Percentiles rank a stretch among this genome's conserved stretches.
Evolutionary conservation across 2,797 vertebrate species (phyloP).

Genomic region (Carcharodon carcharias): DNA sequence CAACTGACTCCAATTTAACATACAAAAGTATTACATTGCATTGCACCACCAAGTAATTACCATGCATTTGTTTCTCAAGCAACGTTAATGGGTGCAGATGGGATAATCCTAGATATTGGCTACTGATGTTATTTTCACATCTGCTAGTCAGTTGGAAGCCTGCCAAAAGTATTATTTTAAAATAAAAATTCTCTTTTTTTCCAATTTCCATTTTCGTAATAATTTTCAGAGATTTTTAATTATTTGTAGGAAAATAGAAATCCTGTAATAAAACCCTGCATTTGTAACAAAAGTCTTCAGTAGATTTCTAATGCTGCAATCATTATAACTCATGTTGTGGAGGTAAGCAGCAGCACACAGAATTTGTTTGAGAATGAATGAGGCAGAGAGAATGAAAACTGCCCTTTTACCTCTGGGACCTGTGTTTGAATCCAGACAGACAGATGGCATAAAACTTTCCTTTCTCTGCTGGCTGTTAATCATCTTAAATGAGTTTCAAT

Average conservation of each 20-base stretch:
- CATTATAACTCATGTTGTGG: background rate
- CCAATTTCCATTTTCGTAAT: background rate
- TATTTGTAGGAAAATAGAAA: background rate
- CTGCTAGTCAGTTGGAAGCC: background rate
- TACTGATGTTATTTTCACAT: background rate
- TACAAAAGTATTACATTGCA: background rate
- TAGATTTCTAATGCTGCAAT: background rate
- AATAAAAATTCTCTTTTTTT: background rate
- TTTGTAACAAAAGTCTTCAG: background rate
- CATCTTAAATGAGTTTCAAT: conserved; percentile 35
- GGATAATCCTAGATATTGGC: too few species aligned
- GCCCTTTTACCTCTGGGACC: conserved; percentile 9
- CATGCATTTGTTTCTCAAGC: background rate
- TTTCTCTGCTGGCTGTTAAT: conserved; percentile 29
- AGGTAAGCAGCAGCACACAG: background rate
- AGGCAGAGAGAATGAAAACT: background rate
- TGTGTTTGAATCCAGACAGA: conserved; percentile 10
- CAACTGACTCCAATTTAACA: background rate
- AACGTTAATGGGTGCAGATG: conserved; percentile 20
- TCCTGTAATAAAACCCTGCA: background rate
- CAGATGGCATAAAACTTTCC: conserved; percentile 31
- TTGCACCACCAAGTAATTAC: background rate
- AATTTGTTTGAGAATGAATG: background rate
- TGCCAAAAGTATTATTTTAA: background rate
- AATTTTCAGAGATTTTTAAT: background rate